Conservation (phyloP, 2,113 vertebrate species). For the Gasterosteus nipponicus region DNA sequence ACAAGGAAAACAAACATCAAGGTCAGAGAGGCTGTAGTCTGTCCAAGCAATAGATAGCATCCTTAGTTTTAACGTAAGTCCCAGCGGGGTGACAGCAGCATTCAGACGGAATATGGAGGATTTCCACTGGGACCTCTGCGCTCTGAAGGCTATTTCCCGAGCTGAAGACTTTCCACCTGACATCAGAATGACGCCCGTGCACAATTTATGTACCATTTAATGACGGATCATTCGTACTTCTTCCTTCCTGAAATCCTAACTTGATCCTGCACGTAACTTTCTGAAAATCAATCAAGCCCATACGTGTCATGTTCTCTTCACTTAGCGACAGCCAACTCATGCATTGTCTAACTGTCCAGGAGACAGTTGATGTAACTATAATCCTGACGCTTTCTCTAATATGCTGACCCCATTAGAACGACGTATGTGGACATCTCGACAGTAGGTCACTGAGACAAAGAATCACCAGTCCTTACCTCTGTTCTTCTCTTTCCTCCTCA, state of each 20-base stretch:
- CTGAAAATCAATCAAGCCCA: background rate
- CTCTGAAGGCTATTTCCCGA: slow-evolving; percentile 13
- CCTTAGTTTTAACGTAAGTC: slow-evolving; percentile 51
- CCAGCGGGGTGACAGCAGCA: slow-evolving; percentile 29
- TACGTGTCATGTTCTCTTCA: background rate
- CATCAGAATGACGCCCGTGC: slow-evolving; percentile 5
- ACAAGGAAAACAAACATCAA: slow-evolving; percentile 79
- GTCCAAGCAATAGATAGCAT: slow-evolving; percentile 65
- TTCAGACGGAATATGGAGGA: slow-evolving; percentile 32
- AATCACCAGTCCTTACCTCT: slow-evolving; percentile 35
- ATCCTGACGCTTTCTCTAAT: slow-evolving; percentile 49
- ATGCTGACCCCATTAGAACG: slow-evolving; percentile 65
- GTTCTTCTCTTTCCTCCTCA: background rate
- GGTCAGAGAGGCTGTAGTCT: slow-evolving; percentile 71
- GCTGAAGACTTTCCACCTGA: slow-evolving; percentile 1
- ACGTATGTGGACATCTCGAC: slow-evolving; percentile 46
- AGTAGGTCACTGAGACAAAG: slow-evolving; percentile 58
- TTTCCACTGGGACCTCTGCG: slow-evolving; percentile 21
- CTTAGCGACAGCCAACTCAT: background rate
- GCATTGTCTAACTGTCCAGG: slow-evolving; percentile 39
- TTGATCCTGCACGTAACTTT: background rate
- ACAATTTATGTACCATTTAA: background rate
- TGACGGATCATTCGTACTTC: background rate
- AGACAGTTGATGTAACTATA: slow-evolving; percentile 57
- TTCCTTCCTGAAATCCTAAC: background rate